Conservation (phyloP, 30 jellyfish, hydroid and myxozoan genomes). For the Mastigias papua region DNA sequence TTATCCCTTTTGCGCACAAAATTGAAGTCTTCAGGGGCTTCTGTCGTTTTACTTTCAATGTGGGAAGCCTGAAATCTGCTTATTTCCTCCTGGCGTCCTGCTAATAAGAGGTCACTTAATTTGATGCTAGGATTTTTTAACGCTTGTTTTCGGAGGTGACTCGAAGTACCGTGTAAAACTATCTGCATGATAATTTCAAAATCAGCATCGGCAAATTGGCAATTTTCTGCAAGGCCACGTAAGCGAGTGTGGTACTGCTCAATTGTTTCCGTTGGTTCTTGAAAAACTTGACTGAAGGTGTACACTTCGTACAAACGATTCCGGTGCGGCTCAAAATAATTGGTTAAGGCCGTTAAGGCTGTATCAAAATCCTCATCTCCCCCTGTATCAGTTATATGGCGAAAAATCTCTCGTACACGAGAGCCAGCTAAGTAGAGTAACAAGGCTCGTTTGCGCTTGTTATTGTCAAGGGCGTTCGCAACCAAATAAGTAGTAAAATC, state of each 20-base stretch:
- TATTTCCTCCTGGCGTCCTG: conserved; percentile 54
- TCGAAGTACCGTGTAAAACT: background rate
- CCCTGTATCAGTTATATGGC: conserved; percentile 56
- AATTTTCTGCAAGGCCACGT: conserved; percentile 45
- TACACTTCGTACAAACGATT: conserved; percentile 40
- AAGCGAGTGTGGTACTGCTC: conserved; percentile 51
- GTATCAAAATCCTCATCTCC: conserved; percentile 2
- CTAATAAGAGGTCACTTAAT: background rate
- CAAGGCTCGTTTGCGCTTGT: conserved; percentile 38
- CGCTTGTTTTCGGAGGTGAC: background rate
- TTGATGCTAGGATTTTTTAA: background rate
- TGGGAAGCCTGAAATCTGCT: conserved; percentile 33
- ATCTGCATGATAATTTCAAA: conserved; percentile 22
- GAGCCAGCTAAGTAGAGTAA: conserved; percentile 45
- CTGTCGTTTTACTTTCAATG: conserved; percentile 8
- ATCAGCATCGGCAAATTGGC: conserved; percentile 19
- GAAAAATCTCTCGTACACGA: conserved; percentile 46
- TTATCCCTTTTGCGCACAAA: background rate
- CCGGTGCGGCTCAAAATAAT: background rate
- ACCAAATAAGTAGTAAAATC: conserved; percentile 17
- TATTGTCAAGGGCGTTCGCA: conserved; percentile 5
- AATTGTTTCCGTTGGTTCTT: conserved; percentile 39
- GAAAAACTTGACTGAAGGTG: conserved; percentile 35
- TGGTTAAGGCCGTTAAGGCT: conserved; percentile 28
- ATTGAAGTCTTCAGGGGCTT: background rate